Conservation (phyloP, 1,140 invertebrate genomes). For the Steinernema khuongi region DNA sequence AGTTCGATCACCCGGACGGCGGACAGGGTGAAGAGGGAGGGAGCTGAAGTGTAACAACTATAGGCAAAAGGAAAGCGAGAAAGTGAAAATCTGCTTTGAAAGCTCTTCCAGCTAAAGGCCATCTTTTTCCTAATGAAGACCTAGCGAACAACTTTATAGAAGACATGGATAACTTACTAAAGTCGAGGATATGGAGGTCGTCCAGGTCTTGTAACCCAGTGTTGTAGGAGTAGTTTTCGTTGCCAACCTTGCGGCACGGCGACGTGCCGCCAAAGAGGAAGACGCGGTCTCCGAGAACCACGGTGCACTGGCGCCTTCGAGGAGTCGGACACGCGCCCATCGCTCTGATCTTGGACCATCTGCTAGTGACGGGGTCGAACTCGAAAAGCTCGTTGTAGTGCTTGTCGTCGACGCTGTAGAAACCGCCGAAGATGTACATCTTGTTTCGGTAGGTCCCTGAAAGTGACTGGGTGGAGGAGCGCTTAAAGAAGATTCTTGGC, state of each 20-base stretch:
- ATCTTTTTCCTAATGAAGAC: too few relatives aligned
- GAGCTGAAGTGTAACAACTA: background rate
- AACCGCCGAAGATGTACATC: slow-evolving; percentile 82
- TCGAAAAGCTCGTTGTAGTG: slow-evolving; percentile 78
- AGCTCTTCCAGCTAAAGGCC: too few relatives aligned
- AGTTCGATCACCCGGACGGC: slow-evolving; percentile 2
- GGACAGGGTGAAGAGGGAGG: slow-evolving; percentile 15
- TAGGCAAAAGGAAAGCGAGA: too few relatives aligned
- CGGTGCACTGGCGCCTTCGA: slow-evolving; percentile 72
- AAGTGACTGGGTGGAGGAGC: slow-evolving; percentile 59
- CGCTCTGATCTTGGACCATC: slow-evolving; percentile 44
- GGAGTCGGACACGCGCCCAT: slow-evolving; percentile 63
- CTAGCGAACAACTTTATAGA: too few relatives aligned
- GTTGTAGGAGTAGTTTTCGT: background rate
- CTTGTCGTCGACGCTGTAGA: slow-evolving; percentile 69
- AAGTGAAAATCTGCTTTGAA: too few relatives aligned
- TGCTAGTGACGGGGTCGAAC: slow-evolving; percentile 63
- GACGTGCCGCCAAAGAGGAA: slow-evolving; percentile 81
- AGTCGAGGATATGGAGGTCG: slow-evolving; percentile 31
- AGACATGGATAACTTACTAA: too few relatives aligned
- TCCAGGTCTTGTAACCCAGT: slow-evolving; percentile 20
- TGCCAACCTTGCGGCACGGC: background rate
- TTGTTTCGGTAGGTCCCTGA: slow-evolving; percentile 70
- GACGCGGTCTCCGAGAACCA: slow-evolving; percentile 69
- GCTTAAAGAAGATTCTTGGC: slow-evolving; percentile 16